Evolutionary conservation across 1,140 invertebrate species (phyloP).

Genomic region (Drosophila nebulosa): DNA sequence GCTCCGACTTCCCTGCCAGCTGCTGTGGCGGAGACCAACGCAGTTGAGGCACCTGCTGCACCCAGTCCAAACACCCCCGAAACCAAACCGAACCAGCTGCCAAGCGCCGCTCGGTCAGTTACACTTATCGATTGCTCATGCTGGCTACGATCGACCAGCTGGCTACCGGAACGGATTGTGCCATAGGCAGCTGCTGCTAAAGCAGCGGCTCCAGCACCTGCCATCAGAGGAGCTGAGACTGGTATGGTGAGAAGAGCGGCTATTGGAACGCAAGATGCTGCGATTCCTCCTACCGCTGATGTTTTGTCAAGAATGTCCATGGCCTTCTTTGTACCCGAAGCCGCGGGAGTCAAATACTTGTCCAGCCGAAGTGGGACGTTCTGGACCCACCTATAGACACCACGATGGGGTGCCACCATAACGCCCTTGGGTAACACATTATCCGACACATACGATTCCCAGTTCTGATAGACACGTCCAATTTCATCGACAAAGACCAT

Average conservation of each 20-base stretch:
- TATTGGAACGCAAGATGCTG: conserved; percentile 57
- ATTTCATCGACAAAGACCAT: conserved; percentile 72
- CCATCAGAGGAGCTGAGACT: conserved; percentile 53
- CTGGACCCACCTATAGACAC: conserved; percentile 42
- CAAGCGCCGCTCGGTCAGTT: conserved; percentile 49
- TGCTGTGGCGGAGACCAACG: conserved; percentile 38
- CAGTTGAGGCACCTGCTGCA: conserved; percentile 62
- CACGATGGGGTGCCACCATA: conserved; percentile 58
- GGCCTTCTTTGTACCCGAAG: neutral
- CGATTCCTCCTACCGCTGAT: conserved; percentile 41
- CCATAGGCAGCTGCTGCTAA: conserved; percentile 51
- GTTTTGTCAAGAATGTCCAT: conserved; percentile 39
- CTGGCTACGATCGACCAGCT: conserved; percentile 51
- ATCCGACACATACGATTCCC: conserved; percentile 50
- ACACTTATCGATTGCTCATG: conserved; percentile 70
- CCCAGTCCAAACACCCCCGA: conserved; percentile 54
- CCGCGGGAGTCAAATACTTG: conserved; percentile 45
- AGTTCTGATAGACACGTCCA: conserved; percentile 71
- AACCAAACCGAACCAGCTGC: conserved; percentile 54
- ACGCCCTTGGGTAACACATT: conserved; percentile 61
- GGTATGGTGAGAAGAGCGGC: conserved; percentile 38
- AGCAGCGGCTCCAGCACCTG: conserved; percentile 38
- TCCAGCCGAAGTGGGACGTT: conserved; percentile 24
- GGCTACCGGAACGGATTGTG: conserved; percentile 39
- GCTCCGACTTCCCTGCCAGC: conserved; percentile 57